A percentile compares a stretch with the other conserved stretches of the same genome.
These are phyloP conservation scores for Euura lappo DNA, from an alignment of 1,140 invertebrate genomes.

Conservation along the genomic window DNA sequence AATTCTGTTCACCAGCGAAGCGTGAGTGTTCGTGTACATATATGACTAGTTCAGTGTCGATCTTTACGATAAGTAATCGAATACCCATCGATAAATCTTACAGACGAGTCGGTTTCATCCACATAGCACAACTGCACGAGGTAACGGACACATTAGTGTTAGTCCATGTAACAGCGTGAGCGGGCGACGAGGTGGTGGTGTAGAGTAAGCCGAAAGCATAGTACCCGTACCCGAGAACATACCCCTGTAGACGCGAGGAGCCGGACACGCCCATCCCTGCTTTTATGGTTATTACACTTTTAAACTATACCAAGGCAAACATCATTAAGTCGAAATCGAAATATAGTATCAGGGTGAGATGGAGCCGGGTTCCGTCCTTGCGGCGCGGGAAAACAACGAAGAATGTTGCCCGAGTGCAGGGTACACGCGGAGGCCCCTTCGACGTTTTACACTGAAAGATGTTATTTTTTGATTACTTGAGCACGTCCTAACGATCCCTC, in stretches of 20 bases:
- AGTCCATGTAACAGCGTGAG: background rate
- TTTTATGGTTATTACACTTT: slow-evolving; percentile 15
- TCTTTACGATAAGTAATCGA: background rate
- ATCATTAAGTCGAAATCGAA: slow-evolving; percentile 11
- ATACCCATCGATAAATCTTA: background rate
- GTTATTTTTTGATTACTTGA: slow-evolving; percentile 7
- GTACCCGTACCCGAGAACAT: slow-evolving; percentile 1
- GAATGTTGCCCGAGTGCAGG: background rate
- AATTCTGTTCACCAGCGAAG: background rate
- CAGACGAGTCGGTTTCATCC: too few species aligned
- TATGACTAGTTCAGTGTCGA: background rate
- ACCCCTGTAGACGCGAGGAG: background rate
- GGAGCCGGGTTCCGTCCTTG: background rate
- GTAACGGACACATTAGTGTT: background rate
- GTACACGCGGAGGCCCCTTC: background rate
- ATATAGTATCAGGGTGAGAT: slow-evolving; percentile 8
- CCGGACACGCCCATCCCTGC: slow-evolving; percentile 9
- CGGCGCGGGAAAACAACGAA: background rate
- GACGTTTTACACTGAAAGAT: background rate
- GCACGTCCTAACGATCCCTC: slow-evolving; percentile 6
- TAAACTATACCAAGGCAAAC: slow-evolving; percentile 12
- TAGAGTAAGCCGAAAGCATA: background rate
- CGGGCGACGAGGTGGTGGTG: background rate
- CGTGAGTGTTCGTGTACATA: background rate
- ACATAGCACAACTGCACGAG: too few species aligned